These are phyloP conservation scores for Catonia carolina DNA, from an alignment of 2,888 invertebrate species.

Conservation along the genomic window DNA sequence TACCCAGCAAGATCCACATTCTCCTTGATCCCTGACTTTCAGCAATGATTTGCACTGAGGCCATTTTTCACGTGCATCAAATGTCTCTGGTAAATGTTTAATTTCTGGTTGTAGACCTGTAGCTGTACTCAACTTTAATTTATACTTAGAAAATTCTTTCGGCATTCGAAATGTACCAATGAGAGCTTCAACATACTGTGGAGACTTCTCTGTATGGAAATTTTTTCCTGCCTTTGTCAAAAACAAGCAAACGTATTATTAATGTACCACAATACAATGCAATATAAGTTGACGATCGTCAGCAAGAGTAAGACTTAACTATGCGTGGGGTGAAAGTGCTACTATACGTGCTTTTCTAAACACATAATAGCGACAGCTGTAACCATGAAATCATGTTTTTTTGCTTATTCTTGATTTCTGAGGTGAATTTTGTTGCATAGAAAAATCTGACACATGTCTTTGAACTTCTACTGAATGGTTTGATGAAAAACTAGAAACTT, in stretches of 20 bases:
- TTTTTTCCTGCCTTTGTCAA: no score
- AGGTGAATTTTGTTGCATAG: slow-evolving; percentile 30
- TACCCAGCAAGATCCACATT: slow-evolving; percentile 84
- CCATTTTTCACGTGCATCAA: slow-evolving; percentile 76
- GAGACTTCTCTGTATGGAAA: no score
- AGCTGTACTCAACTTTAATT: no score
- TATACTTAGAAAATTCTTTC: no score
- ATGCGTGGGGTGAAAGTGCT: slow-evolving; percentile 86
- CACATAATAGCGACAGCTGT: slow-evolving; percentile 91
- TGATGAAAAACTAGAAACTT: slow-evolving; percentile 26
- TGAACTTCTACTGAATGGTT: slow-evolving; percentile 29
- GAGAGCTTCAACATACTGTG: no score
- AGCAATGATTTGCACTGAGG: slow-evolving; percentile 73
- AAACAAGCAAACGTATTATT: no score
- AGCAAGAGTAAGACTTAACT: no score
- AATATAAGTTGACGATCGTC: no score
- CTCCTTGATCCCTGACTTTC: slow-evolving; percentile 79
- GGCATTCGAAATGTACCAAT: no score
- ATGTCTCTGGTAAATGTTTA: slow-evolving; percentile 53
- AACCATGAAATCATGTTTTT: slow-evolving; percentile 85
- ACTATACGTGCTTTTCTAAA: slow-evolving; percentile 88
- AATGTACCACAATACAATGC: no score
- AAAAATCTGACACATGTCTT: slow-evolving; percentile 32
- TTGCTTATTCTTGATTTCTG: slow-evolving; percentile 73
- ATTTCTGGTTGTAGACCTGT: background rate